Evolutionary conservation across 2,113 vertebrate genomes (phyloP).

Genomic region (Conger conger): DNA sequence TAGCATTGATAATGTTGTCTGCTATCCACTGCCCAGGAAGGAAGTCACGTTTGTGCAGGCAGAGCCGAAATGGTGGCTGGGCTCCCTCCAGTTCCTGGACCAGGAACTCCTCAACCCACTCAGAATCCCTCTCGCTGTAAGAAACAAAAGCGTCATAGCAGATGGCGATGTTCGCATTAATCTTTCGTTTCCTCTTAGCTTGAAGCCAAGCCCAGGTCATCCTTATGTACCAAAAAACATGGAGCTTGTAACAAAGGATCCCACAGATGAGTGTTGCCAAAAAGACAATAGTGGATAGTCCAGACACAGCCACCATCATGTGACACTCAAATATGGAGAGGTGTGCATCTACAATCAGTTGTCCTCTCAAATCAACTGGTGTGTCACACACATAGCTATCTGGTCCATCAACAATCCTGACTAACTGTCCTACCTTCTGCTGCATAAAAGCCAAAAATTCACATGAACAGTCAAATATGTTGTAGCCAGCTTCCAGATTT

Average conservation of each 20-base stretch:
- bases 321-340: conserved; percentile 72
- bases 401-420: conserved; percentile 60
- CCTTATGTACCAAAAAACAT: conserved; percentile 82
- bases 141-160: conserved; percentile 86
- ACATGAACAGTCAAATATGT: conserved; percentile 85
- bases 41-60: conserved; percentile 88
- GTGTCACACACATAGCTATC: conserved; percentile 78
- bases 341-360: conserved; percentile 41
- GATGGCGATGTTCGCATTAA: conserved; percentile 25
- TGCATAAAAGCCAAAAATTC: conserved; percentile 75
- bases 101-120: conserved; percentile 85
- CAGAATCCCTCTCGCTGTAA: conserved; percentile 82
- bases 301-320: conserved; percentile 57
- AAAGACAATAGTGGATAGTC: conserved; percentile 60
- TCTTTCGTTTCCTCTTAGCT: conserved; percentile 76
- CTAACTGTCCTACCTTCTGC: background rate
- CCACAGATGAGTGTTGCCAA: conserved; percentile 43
- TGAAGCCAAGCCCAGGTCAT: conserved; percentile 88
- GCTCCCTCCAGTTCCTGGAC: conserved; percentile 80
- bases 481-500: conserved; percentile 70
- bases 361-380: conserved; percentile 68
- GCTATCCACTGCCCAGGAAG: conserved; percentile 83
- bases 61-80: conserved; percentile 67
- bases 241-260: conserved; percentile 64
- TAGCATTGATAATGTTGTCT: conserved; percentile 85